These are phyloP conservation scores for Drosophila atroscutellata DNA, from an alignment of 2,888 invertebrate species.

Conservation along the genomic window DNA sequence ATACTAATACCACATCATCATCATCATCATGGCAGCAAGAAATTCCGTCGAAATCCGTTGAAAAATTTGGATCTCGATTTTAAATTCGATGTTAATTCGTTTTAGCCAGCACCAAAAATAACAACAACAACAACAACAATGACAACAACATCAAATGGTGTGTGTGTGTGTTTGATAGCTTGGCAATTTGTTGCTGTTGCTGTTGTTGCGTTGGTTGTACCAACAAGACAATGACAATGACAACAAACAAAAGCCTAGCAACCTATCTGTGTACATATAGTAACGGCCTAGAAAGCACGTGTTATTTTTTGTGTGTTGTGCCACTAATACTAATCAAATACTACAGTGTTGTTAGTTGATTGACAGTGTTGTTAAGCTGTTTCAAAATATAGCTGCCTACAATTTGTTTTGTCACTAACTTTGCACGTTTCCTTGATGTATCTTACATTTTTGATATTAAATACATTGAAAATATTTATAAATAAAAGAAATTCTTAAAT, in stretches of 20 bases:
- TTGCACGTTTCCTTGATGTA: conserved; percentile 48
- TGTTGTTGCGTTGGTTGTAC: conserved; percentile 6
- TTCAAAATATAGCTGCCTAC: conserved; percentile 27
- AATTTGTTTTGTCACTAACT: conserved; percentile 3
- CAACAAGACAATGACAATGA: conserved; percentile 30
- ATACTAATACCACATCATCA: conserved; percentile 82
- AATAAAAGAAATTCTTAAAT: conserved; percentile 19
- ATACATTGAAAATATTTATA: conserved; percentile 1
- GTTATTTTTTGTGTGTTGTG: conserved; percentile 42
- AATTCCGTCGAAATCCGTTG: conserved; percentile 81
- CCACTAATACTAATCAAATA: conserved; percentile 27
- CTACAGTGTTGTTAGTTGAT: conserved; percentile 38
- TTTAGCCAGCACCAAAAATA: conserved; percentile 74
- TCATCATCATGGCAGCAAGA: conserved; percentile 83
- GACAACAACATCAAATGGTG: conserved; percentile 60
- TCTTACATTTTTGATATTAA: conserved; percentile 17
- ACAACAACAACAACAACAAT: conserved; percentile 48
- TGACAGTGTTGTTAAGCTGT: conserved; percentile 33
- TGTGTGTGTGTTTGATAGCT: conserved; percentile 53
- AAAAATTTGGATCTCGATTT: conserved; percentile 83
- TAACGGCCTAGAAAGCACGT: conserved; percentile 54
- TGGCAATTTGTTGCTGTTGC: conserved; percentile 35
- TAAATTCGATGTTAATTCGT: conserved; percentile 83
- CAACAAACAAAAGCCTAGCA: conserved; percentile 38
- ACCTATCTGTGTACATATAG: conserved; percentile 27